phyloP scores from a whole-genome alignment of 2,113 vertebrate genomes.

The Lutjanus erythropterus region DNA sequence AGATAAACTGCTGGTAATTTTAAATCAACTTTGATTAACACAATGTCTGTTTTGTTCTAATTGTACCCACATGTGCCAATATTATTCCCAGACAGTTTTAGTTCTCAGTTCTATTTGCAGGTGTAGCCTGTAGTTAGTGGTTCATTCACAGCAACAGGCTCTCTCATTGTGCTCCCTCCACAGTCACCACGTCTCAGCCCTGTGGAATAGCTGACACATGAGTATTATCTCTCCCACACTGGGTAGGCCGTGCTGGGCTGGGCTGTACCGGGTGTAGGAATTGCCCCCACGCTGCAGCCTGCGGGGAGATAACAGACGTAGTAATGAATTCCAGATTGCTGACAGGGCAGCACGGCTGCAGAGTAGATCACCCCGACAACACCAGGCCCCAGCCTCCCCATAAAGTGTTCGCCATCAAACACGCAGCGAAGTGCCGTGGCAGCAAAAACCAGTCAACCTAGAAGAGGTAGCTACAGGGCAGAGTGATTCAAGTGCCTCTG shows the following conservation, averaged over 20 bases:
- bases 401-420: constrained; percentile 78
- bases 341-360: constrained; percentile 77
- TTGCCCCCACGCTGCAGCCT: constrained; percentile 85
- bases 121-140: constrained; percentile 75
- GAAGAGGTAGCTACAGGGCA: constrained; percentile 63
- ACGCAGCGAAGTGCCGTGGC: constrained; percentile 70
- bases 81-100: constrained; percentile 52
- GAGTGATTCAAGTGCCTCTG: constrained; percentile 59
- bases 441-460: constrained; percentile 78
- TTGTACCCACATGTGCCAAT: constrained; percentile 14
- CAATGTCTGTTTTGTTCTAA: constrained; percentile 28
- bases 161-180: constrained; percentile 61
- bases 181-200: constrained; percentile 79
- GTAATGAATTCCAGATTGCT: constrained; percentile 92
- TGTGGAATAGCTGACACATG: constrained; percentile 89
- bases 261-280: constrained; percentile 82
- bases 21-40: constrained; percentile 23
- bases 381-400: constrained; percentile 66
- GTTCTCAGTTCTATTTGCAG: constrained; percentile 67
- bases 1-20: constrained; percentile 3
- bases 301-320: constrained; percentile 89
- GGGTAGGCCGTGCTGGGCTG: constrained; percentile 61
- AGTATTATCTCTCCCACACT: constrained; percentile 74
- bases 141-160: constrained; percentile 73
- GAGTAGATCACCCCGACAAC: constrained; percentile 81